These are phyloP conservation scores for Orthonevra nobilis DNA, from an alignment of 2,888 invertebrate genomes.

Conservation along the genomic window DNA sequence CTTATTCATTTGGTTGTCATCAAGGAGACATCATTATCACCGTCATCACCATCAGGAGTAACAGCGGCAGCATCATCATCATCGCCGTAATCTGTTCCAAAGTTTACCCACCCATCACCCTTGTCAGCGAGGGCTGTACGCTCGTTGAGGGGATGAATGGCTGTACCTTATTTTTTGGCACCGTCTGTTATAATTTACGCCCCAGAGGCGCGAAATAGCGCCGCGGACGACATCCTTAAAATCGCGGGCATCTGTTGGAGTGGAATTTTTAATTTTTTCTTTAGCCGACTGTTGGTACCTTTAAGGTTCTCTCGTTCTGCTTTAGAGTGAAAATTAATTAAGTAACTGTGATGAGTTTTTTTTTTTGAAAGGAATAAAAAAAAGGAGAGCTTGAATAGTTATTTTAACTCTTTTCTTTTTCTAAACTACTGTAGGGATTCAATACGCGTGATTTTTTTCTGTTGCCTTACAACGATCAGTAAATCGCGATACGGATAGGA, in stretches of 20 bases:
- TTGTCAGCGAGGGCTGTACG: not conserved
- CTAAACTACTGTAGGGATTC: too few relatives aligned
- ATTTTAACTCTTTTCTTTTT: too few relatives aligned
- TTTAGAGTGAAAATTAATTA: too few relatives aligned
- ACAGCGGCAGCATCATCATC: conserved; percentile 49
- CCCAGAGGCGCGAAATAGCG: conserved; percentile 40
- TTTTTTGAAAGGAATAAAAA: too few relatives aligned
- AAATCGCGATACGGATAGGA: too few relatives aligned
- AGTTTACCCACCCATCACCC: conserved; percentile 49
- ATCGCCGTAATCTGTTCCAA: conserved; percentile 66
- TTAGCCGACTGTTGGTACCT: too few relatives aligned
- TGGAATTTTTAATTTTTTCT: conserved; percentile 54
- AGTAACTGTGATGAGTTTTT: too few relatives aligned
- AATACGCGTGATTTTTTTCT: too few relatives aligned
- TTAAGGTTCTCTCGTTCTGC: too few relatives aligned
- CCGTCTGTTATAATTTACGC: conserved; percentile 61
- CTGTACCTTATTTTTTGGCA: conserved; percentile 64
- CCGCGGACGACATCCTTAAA: too few relatives aligned
- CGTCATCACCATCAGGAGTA: conserved; percentile 49
- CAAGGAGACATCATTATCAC: conserved; percentile 66
- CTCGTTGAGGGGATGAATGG: conserved; percentile 21
- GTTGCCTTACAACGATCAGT: too few relatives aligned
- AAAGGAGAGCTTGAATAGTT: too few relatives aligned
- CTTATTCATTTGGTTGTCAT: conserved; percentile 26
- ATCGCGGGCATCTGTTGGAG: conserved; percentile 32